A percentile compares a stretch with the other conserved stretches of the same genome.
These are phyloP conservation scores for Oligia strigilis DNA, from an alignment of 2,888 invertebrate species.

Conservation along the genomic window DNA sequence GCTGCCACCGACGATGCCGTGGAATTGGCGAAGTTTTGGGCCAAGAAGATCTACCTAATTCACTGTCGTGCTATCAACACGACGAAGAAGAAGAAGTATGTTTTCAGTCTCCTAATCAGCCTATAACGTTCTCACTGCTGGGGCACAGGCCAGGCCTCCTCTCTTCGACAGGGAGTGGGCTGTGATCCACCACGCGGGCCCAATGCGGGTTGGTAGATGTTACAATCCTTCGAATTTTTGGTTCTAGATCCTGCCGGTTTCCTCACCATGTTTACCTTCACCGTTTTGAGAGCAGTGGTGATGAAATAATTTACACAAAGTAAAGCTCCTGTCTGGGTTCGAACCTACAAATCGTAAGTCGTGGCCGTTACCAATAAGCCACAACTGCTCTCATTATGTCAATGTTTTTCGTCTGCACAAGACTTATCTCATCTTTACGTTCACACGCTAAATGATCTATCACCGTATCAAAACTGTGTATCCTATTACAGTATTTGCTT, in stretches of 20 bases:
- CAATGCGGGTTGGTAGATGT: background rate
- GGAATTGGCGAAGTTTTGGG: too few relatives aligned
- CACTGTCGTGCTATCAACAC: too few relatives aligned
- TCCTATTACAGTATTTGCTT: conserved; percentile 48
- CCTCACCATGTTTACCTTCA: background rate
- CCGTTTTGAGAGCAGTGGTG: background rate
- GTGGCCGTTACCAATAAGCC: too few relatives aligned
- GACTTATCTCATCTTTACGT: background rate
- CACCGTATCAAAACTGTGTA: conserved; percentile 23
- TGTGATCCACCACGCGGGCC: background rate
- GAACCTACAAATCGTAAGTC: too few relatives aligned
- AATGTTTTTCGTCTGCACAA: background rate
- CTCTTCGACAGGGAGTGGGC: background rate
- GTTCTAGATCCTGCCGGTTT: background rate
- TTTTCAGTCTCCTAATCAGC: background rate
- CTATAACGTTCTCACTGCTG: background rate
- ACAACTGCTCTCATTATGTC: too few relatives aligned
- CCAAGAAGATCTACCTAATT: too few relatives aligned
- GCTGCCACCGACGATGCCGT: background rate
- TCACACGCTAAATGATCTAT: conserved; percentile 52
- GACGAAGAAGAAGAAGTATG: too few relatives aligned
- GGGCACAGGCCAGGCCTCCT: background rate
- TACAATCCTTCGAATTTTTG: background rate
- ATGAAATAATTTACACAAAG: background rate
- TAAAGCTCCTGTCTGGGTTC: too few relatives aligned